phyloP scores from a whole-genome alignment of 2,113 vertebrate genomes.

The Anhinga anhinga region DNA sequence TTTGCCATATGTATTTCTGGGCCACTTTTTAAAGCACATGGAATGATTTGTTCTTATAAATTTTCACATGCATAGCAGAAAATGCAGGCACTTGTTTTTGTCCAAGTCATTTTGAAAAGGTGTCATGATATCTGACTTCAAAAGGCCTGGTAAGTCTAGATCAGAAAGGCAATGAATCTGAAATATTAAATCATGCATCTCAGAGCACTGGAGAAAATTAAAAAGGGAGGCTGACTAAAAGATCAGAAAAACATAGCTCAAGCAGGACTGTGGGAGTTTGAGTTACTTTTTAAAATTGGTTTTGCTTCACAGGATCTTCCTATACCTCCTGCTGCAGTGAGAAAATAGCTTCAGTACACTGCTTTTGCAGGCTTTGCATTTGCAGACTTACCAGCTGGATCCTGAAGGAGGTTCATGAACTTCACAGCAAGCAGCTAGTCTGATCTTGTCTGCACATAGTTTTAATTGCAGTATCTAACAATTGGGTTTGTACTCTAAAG shows the following conservation, averaged over 20 bases:
- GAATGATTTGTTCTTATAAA: not conserved
- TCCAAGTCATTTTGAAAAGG: not conserved
- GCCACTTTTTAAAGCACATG: not conserved
- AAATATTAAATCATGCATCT: not conserved
- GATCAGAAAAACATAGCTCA: not conserved
- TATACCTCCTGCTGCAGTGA: not conserved
- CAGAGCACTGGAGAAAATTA: not conserved
- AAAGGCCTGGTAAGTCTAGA: not conserved
- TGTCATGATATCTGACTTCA: not conserved
- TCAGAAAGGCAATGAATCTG: not conserved
- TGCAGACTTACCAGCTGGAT: not conserved
- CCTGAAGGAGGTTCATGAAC: not conserved
- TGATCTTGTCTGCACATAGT: not conserved
- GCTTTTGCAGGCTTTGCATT: not conserved
- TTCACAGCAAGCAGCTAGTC: not conserved
- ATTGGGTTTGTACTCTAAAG: not conserved
- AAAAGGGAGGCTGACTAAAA: not conserved
- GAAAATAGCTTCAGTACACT: not conserved
- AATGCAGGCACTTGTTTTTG: not conserved
- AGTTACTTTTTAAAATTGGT: not conserved
- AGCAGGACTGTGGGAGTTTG: not conserved
- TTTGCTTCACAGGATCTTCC: not conserved
- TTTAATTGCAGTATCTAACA: not conserved
- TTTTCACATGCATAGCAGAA: not conserved
- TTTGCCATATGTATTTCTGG: not conserved